A percentile compares a stretch with the other conserved stretches of the same genome.
These are phyloP conservation scores for Tiliacea aurago DNA, from an alignment of 2,888 invertebrate species.

Conservation along the genomic window DNA sequence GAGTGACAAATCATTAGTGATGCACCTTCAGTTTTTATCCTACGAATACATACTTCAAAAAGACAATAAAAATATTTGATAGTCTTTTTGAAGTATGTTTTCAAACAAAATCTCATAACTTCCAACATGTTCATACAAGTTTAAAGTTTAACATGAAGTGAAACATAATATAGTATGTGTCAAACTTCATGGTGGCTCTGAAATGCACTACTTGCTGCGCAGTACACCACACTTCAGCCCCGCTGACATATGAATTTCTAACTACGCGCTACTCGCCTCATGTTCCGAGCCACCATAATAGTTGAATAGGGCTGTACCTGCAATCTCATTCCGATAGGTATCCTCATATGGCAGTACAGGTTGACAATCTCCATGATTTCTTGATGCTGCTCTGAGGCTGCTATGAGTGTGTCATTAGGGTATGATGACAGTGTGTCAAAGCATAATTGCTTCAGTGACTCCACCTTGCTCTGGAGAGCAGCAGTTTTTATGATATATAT, in stretches of 20 bases:
- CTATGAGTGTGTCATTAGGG: constrained; percentile 72
- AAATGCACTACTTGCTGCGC: too few relatives aligned
- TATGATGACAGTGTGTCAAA: constrained; percentile 76
- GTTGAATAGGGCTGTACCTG: constrained; percentile 64
- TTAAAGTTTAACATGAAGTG: too few relatives aligned
- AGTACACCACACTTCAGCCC: too few relatives aligned
- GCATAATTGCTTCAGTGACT: constrained; percentile 70
- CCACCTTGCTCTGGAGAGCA: constrained; percentile 66
- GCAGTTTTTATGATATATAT: constrained; percentile 73
- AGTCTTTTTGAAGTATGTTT: neutral
- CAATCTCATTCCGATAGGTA: constrained; percentile 62
- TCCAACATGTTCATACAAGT: too few relatives aligned
- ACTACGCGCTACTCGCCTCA: too few relatives aligned
- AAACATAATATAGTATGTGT: too few relatives aligned
- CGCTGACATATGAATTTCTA: too few relatives aligned
- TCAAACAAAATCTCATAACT: neutral
- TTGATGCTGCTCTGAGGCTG: constrained; percentile 59
- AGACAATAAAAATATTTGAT: too few relatives aligned
- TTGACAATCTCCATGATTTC: constrained; percentile 73
- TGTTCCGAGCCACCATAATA: too few relatives aligned
- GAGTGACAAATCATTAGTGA: neutral
- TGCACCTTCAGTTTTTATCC: neutral
- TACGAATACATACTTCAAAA: neutral
- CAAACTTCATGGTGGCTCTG: too few relatives aligned
- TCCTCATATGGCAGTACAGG: constrained; percentile 67